These are phyloP conservation scores for Proctacanthus coquilletti DNA, from an alignment of 1,140 invertebrate genomes.

Conservation along the genomic window DNA sequence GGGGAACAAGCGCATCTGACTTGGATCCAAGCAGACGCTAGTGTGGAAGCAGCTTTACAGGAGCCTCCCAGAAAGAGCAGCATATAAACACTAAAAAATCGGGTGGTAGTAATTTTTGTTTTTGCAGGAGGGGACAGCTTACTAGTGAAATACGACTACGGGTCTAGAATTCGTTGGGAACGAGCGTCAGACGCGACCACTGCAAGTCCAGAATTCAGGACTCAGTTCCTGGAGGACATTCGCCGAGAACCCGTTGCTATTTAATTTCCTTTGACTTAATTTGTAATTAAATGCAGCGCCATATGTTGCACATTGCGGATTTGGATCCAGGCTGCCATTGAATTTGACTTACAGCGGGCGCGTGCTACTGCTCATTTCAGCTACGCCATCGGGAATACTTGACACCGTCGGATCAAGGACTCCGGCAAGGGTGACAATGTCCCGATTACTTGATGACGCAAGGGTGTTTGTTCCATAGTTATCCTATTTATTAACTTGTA, in stretches of 20 bases:
- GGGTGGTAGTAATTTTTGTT: not conserved
- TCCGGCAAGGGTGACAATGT: not conserved
- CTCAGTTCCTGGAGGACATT: not conserved
- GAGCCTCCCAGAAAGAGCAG: too few species aligned
- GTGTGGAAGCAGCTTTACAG: not conserved
- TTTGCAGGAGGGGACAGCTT: not conserved
- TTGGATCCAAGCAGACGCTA: not conserved
- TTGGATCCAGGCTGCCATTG: not conserved
- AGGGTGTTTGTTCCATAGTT: not conserved
- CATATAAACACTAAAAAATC: too few species aligned
- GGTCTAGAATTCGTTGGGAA: not conserved
- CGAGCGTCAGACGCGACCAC: not conserved
- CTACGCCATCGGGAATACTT: not conserved
- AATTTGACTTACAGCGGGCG: not conserved
- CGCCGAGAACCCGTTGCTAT: not conserved
- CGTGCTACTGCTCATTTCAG: conserved; percentile 1
- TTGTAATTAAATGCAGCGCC: conserved; percentile 1
- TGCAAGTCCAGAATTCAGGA: not conserved
- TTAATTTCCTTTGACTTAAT: not conserved
- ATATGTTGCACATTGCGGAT: conserved; percentile 1
- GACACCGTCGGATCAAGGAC: too few species aligned
- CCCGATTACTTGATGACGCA: not conserved
- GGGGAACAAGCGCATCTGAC: not conserved
- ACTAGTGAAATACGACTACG: not conserved
- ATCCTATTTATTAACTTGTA: not conserved